Evolutionary conservation across 2,113 vertebrate genomes (phyloP), one percentile per base, ranked within the genome.

Genomic region (Oryzias javanicus): DNA sequence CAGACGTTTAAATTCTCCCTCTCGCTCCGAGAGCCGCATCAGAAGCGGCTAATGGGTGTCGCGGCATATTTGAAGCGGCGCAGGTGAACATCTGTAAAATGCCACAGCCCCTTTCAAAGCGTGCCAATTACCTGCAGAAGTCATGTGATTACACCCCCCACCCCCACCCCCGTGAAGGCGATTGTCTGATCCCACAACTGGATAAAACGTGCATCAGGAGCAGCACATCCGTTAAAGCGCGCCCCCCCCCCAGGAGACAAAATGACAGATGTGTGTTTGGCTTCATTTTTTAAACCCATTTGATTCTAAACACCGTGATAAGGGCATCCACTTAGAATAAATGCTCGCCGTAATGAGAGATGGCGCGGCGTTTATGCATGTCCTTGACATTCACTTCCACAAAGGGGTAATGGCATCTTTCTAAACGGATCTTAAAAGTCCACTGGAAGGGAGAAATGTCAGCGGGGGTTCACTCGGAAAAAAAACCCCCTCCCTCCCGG

Each of bases 331-430:
- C 60, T 80, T 76, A 68, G 78, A 88, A 88, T 87, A 86, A 88
- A 90, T 88, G 78, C 58, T 71, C 69, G 49, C 79, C 58, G 73
- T 90, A 87, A 92, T 88, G 86, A 89, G 80, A 67, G 81, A 66
- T 79, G 84, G 79, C 86, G 69, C 73, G 22, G 35, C 61, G 83
- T 82, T 80, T 81, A 76, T 79, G 66, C 65, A 67, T 78, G 89
- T 82, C 89, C 90, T 91, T 91, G 86, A 91, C 89, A 89, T 91
- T 91, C 86, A 80, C 84, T 79, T 83, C 79, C 79, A 78, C 72
- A 70, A 74, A 79, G 19, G 58, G 74, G 70, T 72, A 82, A 76
- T 70, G 55, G 63, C 73, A 80, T 83, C 74, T 78, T 68, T 81
- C 78, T 78, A 82, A 86, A 88, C 80, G 71, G 44, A 85, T 82